These are phyloP conservation scores for Alauda arvensis DNA, from an alignment of 2,797 vertebrate species.

Conservation along the genomic window DNA sequence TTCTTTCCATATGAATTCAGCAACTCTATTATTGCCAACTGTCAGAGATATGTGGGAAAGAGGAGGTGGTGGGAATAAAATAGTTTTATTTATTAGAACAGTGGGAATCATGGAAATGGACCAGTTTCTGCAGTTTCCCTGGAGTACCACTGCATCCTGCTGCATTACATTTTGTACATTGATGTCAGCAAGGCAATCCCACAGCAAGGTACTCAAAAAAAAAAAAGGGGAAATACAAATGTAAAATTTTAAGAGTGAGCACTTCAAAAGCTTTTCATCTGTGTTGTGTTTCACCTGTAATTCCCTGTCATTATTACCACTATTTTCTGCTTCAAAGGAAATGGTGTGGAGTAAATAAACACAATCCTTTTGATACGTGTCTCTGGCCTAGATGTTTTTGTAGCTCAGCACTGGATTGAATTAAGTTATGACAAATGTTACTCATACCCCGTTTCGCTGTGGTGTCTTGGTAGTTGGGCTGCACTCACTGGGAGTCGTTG, in stretches of 20 bases:
- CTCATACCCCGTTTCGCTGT: not conserved
- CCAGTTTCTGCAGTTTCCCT: not conserved
- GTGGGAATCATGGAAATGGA: not conserved
- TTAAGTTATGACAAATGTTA: not conserved
- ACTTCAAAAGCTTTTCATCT: not conserved
- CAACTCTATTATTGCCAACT: slow-evolving; percentile 59
- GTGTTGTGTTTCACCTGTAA: not conserved
- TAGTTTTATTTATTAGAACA: slow-evolving; percentile 25
- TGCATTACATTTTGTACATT: not conserved
- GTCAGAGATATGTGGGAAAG: slow-evolving; percentile 48
- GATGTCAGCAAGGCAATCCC: not conserved
- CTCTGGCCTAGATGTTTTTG: not conserved
- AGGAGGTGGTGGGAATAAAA: slow-evolving; percentile 39
- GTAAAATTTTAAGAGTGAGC: not conserved
- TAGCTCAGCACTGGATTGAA: not conserved
- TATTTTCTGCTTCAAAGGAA: not conserved
- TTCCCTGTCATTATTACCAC: not conserved
- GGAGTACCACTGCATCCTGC: not conserved
- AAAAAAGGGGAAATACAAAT: not conserved
- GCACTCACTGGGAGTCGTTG: not conserved
- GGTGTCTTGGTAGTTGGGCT: not conserved
- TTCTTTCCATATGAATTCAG: slow-evolving; percentile 54
- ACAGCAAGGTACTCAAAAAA: not conserved
- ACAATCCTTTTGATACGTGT: not conserved
- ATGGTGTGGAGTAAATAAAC: not conserved